phyloP scores from a whole-genome alignment of 1,140 invertebrate genomes.

The Zaprionus vittiger region DNA sequence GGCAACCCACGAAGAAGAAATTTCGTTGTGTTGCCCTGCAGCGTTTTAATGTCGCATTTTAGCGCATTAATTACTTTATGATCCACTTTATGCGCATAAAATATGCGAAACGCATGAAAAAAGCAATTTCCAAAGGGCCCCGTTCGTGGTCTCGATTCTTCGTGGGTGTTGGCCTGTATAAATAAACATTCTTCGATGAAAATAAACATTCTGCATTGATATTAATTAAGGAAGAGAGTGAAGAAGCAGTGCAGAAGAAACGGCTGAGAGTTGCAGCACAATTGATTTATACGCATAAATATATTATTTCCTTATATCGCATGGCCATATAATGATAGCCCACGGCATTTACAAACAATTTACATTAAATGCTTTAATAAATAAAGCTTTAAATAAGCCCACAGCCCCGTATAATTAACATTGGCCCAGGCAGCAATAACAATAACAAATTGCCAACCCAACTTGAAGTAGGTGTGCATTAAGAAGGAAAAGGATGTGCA shows the following conservation, averaged over 20 bases:
- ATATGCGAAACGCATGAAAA: slow-evolving; percentile 64
- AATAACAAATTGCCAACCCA: slow-evolving; percentile 73
- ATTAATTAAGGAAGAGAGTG: slow-evolving; percentile 58
- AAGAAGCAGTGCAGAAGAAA: background rate
- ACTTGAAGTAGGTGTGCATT: slow-evolving; percentile 63
- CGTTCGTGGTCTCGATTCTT: slow-evolving; percentile 25
- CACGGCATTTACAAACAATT: slow-evolving; percentile 75
- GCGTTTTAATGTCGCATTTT: slow-evolving; percentile 82
- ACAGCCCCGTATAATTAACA: slow-evolving; percentile 69
- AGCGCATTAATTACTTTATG: slow-evolving; percentile 84
- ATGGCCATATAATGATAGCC: slow-evolving; percentile 69
- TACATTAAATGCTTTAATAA: slow-evolving; percentile 82
- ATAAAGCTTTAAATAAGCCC: slow-evolving; percentile 79
- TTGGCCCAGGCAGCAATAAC: slow-evolving; percentile 42
- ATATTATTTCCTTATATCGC: slow-evolving; percentile 53
- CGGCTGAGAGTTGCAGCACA: background rate
- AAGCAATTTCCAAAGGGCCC: slow-evolving; percentile 47
- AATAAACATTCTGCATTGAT: slow-evolving; percentile 58
- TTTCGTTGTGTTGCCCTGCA: slow-evolving; percentile 57
- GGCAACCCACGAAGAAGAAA: slow-evolving; percentile 70
- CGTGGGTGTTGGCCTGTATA: slow-evolving; percentile 66
- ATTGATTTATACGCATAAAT: slow-evolving; percentile 65
- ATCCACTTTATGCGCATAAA: slow-evolving; percentile 78
- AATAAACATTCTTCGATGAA: slow-evolving; percentile 36
- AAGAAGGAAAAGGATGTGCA: slow-evolving; percentile 46